phyloP scores from a whole-genome alignment of 2,113 vertebrate genomes.

The Morone saxatilis region DNA sequence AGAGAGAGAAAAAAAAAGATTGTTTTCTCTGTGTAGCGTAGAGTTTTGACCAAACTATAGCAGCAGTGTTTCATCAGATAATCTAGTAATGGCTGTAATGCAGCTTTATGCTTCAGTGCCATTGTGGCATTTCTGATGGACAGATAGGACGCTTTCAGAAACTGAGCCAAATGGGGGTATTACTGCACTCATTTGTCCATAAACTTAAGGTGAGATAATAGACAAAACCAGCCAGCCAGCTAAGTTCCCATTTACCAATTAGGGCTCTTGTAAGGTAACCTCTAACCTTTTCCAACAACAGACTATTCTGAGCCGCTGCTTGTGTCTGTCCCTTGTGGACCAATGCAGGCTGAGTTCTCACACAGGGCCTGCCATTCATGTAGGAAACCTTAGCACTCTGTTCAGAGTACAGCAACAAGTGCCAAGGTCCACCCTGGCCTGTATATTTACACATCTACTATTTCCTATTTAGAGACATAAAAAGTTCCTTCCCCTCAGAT shows the following conservation, averaged over 20 bases:
- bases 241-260: conserved; percentile 35
- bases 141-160: conserved; percentile 34
- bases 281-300: conserved; percentile 69
- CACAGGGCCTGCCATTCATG: conserved; percentile 76
- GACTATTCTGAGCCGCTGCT: conserved; percentile 63
- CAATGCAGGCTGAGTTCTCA: conserved; percentile 37
- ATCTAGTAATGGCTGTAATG: conserved; percentile 40
- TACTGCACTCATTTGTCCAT: conserved; percentile 11
- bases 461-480: conserved; percentile 69
- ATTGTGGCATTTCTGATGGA: conserved; percentile 56
- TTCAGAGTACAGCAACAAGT: conserved; percentile 64
- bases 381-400: conserved; percentile 69
- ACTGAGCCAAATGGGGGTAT: conserved; percentile 7
- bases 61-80: conserved; percentile 50
- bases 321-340: conserved; percentile 51
- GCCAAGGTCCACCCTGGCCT: conserved; percentile 53
- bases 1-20: conserved; percentile 6
- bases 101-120: conserved; percentile 35
- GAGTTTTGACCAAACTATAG: conserved; percentile 30
- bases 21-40: conserved; percentile 37
- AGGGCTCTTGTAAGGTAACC: conserved; percentile 40
- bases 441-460: conserved; percentile 68
- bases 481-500: conserved; percentile 56
- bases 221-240: conserved; percentile 33
- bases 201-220: conserved; percentile 38